Conservation (phyloP, 1,140 invertebrate species). For the Dreissena polymorpha region DNA sequence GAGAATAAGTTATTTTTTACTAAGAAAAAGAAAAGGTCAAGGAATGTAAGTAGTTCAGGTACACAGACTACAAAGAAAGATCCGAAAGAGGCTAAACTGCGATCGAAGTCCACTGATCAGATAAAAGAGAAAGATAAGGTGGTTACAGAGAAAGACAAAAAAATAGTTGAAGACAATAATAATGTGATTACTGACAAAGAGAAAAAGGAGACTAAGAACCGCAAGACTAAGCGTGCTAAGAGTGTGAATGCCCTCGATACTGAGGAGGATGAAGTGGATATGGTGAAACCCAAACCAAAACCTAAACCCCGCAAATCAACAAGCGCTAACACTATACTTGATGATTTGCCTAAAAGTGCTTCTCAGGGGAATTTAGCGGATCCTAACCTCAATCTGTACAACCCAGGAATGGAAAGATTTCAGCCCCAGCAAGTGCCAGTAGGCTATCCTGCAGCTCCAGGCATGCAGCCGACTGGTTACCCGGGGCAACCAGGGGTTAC, state of each 20-base stretch:
- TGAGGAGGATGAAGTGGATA: conserved; percentile 35
- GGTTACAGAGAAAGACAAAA: neutral
- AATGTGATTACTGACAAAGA: conserved; percentile 12
- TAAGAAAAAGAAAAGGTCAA: conserved; percentile 56
- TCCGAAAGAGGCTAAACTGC: conserved; percentile 28
- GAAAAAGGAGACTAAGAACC: conserved; percentile 11
- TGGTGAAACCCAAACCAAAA: conserved; percentile 68
- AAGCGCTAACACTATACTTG: conserved; percentile 40
- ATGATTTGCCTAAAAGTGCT: conserved; percentile 28
- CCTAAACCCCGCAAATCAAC: conserved; percentile 66
- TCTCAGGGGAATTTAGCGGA: conserved; percentile 37
- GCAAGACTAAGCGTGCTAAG: conserved; percentile 32
- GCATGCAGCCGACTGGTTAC: conserved; percentile 9
- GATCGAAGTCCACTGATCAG: conserved; percentile 52
- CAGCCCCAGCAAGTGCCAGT: neutral
- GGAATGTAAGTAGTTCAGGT: conserved; percentile 62
- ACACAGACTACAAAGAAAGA: conserved; percentile 62
- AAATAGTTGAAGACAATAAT: neutral
- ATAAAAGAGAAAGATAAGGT: neutral
- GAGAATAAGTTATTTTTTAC: conserved; percentile 60
- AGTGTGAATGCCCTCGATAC: conserved; percentile 16
- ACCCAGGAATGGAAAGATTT: conserved; percentile 37
- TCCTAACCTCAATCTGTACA: conserved; percentile 20
- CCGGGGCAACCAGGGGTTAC: conserved; percentile 42
- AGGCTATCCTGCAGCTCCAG: conserved; percentile 31